Percentiles rank a stretch among this genome's conserved stretches.
Conservation (phyloP, 2,113 vertebrate genomes). For the Mesocricetus auratus region DNA sequence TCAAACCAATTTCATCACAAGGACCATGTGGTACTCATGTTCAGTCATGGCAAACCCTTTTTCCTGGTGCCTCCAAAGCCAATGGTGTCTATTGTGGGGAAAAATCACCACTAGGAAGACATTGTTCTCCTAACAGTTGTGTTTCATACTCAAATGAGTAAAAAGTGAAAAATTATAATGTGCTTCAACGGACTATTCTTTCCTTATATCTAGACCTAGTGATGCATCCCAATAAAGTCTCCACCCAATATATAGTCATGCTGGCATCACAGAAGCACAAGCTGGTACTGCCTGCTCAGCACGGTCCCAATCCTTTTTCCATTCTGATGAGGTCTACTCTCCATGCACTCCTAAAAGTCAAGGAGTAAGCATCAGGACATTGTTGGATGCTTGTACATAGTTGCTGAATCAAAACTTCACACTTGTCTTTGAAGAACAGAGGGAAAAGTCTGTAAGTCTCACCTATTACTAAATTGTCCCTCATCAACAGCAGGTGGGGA, state of each 20-base stretch:
- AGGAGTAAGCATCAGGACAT: not conserved
- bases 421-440: not conserved
- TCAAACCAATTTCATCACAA: not conserved
- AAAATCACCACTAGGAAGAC: not conserved
- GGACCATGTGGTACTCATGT: not conserved
- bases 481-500: not conserved
- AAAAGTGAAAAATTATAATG: not conserved
- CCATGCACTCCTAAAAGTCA: not conserved
- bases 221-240: not conserved
- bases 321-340: not conserved
- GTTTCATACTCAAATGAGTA: not conserved
- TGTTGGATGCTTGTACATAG: not conserved
- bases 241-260: not conserved
- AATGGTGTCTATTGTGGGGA: not conserved
- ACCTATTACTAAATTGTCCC: not conserved
- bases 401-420: not conserved
- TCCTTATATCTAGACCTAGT: constrained; percentile 19
- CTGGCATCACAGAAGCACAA: constrained; percentile 6
- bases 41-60: not conserved
- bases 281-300: not conserved
- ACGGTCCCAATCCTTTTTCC: not conserved
- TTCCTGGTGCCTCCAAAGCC: not conserved
- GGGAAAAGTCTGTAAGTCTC: not conserved
- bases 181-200: constrained; percentile 7
- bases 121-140: not conserved